phyloP scores from a whole-genome alignment of 2,113 vertebrate species.

The Petroica traversi region DNA sequence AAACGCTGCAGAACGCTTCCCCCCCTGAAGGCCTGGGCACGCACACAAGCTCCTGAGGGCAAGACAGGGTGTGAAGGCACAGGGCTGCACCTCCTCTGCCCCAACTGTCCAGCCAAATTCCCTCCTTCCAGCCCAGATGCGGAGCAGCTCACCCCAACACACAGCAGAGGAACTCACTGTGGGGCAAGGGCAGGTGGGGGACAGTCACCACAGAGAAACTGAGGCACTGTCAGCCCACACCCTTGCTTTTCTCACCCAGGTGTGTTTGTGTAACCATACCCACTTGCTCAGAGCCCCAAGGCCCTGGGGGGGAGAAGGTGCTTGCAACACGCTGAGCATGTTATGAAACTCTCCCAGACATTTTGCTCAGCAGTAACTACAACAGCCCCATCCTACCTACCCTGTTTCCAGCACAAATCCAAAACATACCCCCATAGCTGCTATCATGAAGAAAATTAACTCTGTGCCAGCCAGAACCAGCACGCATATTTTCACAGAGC shows the following conservation, averaged over 20 bases:
- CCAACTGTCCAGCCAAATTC: not conserved
- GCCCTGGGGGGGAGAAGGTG: not conserved
- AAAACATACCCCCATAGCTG: not conserved
- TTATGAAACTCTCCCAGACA: constrained; percentile 40
- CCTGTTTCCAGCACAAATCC: not conserved
- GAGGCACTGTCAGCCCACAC: not conserved
- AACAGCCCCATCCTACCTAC: not conserved
- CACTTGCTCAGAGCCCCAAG: not conserved
- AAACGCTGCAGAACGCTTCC: not conserved
- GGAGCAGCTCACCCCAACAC: not conserved
- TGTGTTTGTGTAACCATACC: constrained; percentile 19
- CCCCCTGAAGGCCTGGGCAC: not conserved
- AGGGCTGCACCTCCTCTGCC: not conserved
- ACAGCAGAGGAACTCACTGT: rapidly evolving
- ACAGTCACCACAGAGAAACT: not conserved
- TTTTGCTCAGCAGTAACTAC: not conserved
- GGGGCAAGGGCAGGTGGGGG: not conserved
- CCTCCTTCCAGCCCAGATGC: not conserved
- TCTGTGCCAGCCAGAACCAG: not conserved
- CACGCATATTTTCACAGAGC: not conserved
- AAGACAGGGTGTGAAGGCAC: not conserved
- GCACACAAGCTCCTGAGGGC: not conserved
- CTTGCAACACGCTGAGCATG: not conserved
- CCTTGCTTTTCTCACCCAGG: not conserved
- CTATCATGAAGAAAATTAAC: not conserved